These are phyloP conservation scores for Cinara cedri DNA, from an alignment of 2,888 invertebrate species.

Conservation along the genomic window DNA sequence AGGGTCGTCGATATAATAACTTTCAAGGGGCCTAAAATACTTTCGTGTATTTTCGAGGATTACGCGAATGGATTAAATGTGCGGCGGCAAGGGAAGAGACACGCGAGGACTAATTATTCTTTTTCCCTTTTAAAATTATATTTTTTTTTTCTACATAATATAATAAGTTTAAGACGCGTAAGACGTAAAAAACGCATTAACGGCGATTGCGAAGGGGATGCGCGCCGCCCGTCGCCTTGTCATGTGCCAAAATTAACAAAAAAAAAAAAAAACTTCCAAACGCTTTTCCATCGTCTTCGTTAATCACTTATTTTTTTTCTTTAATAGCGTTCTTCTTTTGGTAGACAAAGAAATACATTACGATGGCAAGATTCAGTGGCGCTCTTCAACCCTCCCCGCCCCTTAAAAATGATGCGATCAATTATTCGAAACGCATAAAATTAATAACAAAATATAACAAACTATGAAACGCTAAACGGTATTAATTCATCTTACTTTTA, in stretches of 20 bases:
- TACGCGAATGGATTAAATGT: slow-evolving; percentile 47
- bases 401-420: too few relatives aligned
- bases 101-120: slow-evolving; percentile 41
- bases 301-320: slow-evolving; percentile 15
- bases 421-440: too few relatives aligned
- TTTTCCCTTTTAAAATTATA: slow-evolving; percentile 28
- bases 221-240: not conserved
- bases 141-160: not conserved
- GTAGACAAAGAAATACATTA: not conserved
- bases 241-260: slow-evolving; percentile 36
- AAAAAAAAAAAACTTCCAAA: slow-evolving; percentile 18
- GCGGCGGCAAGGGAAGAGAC: not conserved
- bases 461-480: too few relatives aligned
- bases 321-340: not conserved
- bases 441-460: too few relatives aligned
- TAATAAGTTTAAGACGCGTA: slow-evolving; percentile 6
- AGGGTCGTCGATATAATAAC: slow-evolving; percentile 27
- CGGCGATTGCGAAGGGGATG: slow-evolving; percentile 21
- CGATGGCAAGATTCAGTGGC: not conserved
- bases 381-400: too few relatives aligned
- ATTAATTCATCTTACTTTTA: too few relatives aligned
- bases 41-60: slow-evolving; percentile 42
- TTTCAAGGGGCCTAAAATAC: slow-evolving; percentile 8
- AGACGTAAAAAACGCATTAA: slow-evolving; percentile 51
- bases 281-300: slow-evolving; percentile 15